Evolutionary conservation across 1,140 invertebrate genomes (phyloP), one percentile per base, ranked within the genome.

Genomic region (Heliconius nattereri): DNA sequence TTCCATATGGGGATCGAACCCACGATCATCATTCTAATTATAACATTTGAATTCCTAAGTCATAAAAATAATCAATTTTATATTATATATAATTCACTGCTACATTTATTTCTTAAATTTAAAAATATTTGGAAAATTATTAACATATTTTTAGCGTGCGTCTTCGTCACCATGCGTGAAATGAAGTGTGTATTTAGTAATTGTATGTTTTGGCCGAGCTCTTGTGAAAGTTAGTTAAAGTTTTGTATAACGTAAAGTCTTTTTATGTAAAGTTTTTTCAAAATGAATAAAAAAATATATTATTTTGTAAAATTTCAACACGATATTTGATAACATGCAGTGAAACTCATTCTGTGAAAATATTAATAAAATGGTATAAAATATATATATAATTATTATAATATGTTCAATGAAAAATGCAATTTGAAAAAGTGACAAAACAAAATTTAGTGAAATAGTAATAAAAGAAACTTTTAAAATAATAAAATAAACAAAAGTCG

Each of bases 381-480:
- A 16, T 16, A 13, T 45, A 45, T 45, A 16, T 45, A 45, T 45
- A 16, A 45, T 45, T 45, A 45, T 45, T 16, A 13, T 20, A 16
- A 16, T 16, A 57, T 57, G 23, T 26, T 29, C 7, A 29, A 66
- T 66, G 23, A 26, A 26, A 66, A 29, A 66, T 26, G 60, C 23
- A 29, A 66, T 66, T 26, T 26, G 3, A 66, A 66, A 66, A 66
- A 66, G 54, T 66, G 60, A 66, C 29, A 66, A 66, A 66, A 26
- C 3, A 26, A 29, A 7, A 26, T 60, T 23, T 26, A 60, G 8
- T 60, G 40, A 26, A 60, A 60, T 26, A n/a, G 8, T 3, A 26
- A 60, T 26, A 60, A 26, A 23, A n/a, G 2, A 16, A 16, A 16
- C 1, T 5, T 19, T 49, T 7, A 6, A 49, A 49, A 49, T 49